Base-by-base conservation (phyloP, 1,140 invertebrate species). In the Amyelois transitella region DNA sequence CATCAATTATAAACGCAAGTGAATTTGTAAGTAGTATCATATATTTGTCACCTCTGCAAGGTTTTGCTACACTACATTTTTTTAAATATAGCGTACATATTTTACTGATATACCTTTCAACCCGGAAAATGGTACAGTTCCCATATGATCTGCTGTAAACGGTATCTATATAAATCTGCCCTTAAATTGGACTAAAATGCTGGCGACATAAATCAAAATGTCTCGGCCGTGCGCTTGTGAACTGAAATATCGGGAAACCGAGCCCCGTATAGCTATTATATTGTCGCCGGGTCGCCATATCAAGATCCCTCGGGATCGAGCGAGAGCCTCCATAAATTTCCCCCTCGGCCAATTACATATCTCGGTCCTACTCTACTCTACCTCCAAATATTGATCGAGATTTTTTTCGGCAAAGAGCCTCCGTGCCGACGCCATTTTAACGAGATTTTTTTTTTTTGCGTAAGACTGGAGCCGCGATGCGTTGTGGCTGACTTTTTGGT, bases 311-410 rank as follows among this genome's bases (percentile, higher is more conserved):
- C 32, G 4, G 12, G 32, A 38, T n/a, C n/a, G 32, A 12, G 25
- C 3, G 12, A 14, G 32, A 1, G 66, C 65, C 65, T 67, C 69
- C 69, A 79, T 81, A 81, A 83, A 83, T 79, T 75, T 67, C 52
- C 67, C 66, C 53, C 64, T 21, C 69, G 64, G 80, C 81, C 81
- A 84, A 84, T 84, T 83, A 81, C 76, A 79, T 57, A 14, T 14
- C 8, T 6, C 32, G 32, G 32, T 38, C 32, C 25, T 38, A 14
- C 32, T 38, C 32, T 28, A 28, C 32, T 38, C 32, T 32, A 66
- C 75, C 70, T 75, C 75, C 69, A 67, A 82, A 85, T 81, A 82
- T 85, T 81, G 81, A 85, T 82, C 77, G 70, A 65, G 72, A 81
- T 81, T 85, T 81, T 78, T 84, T 79, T 71, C 59, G 58, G 60